phyloP scores from a whole-genome alignment of 2,797 vertebrate species.

The Emys orbicularis region DNA sequence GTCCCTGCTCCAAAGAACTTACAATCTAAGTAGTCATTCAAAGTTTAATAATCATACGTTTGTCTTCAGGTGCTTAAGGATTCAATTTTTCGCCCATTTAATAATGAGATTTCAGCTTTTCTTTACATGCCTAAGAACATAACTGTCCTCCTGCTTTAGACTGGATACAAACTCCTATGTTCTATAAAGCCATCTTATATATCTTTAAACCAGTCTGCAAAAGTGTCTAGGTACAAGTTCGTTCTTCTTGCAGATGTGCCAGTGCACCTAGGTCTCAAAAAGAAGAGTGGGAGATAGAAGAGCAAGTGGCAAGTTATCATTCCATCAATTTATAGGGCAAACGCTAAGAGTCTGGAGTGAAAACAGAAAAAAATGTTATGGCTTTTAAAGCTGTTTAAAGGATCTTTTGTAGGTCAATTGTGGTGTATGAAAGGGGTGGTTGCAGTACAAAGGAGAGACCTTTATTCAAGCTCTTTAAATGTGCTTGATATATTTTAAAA shows the following conservation, averaged over 20 bases:
- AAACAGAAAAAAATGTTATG: conserved; percentile 24
- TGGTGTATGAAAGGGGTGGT: conserved; percentile 46
- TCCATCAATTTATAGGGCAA: conserved; percentile 56
- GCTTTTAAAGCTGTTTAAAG: conserved; percentile 63
- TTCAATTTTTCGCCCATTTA: conserved; percentile 54
- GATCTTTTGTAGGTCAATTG: conserved; percentile 60
- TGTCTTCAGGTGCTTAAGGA: conserved; percentile 42
- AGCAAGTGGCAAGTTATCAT: conserved; percentile 30
- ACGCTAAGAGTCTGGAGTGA: conserved; percentile 54
- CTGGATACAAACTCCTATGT: conserved; percentile 49
- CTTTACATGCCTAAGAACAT: conserved; percentile 64
- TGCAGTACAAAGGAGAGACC: conserved; percentile 51
- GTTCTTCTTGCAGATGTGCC: conserved; percentile 52
- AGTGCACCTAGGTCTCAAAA: conserved; percentile 35
- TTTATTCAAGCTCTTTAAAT: conserved; percentile 72
- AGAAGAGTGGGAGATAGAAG: conserved; percentile 43
- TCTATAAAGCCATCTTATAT: conserved; percentile 27
- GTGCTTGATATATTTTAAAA: conserved; percentile 58
- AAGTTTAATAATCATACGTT: neutral
- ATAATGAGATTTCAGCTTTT: conserved; percentile 56
- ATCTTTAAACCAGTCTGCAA: conserved; percentile 54
- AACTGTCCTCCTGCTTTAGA: conserved; percentile 45
- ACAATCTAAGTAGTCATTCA: neutral
- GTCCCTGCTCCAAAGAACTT: neutral
- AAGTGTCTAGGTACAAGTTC: conserved; percentile 19